Evolutionary conservation across 92 coral and sea anemone species (phyloP).

Genomic region (Phenganax subtilis): DNA sequence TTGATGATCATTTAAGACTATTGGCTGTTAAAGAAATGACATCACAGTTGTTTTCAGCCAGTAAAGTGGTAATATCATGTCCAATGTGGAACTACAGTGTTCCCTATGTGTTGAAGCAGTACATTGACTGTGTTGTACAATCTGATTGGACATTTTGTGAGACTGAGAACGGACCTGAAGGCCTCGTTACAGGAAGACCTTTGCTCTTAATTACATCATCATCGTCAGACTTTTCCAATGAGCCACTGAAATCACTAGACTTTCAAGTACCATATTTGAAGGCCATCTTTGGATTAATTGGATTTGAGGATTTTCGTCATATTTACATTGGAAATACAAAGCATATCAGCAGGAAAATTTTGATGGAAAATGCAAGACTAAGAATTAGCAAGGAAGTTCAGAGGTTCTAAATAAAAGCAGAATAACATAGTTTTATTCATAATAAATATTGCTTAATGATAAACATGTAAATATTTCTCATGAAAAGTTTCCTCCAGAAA

Average conservation of each 20-base stretch:
- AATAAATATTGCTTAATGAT: not conserved
- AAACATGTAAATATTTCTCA: not conserved
- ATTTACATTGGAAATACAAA: constrained; percentile 89
- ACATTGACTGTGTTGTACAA: constrained; percentile 95
- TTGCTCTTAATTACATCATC: constrained; percentile 85
- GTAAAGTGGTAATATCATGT: constrained; percentile 79
- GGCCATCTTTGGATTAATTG: constrained; percentile 87
- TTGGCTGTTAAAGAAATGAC: constrained; percentile 81
- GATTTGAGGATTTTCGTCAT: constrained; percentile 85
- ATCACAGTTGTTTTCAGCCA: constrained; percentile 69
- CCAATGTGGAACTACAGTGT: constrained; percentile 99
- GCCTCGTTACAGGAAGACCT: constrained; percentile 72
- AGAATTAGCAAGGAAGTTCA: constrained; percentile 55
- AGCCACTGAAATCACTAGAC: constrained; percentile 66
- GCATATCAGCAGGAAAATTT: constrained; percentile 47
- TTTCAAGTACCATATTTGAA: constrained; percentile 95
- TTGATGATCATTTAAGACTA: constrained; percentile 63
- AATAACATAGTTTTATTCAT: not conserved
- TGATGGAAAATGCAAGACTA: constrained; percentile 47
- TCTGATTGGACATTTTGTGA: constrained; percentile 91
- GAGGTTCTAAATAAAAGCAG: constrained; percentile 41
- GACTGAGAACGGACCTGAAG: constrained; percentile 69
- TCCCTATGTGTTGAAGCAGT: constrained; percentile 92
- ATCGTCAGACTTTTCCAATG: constrained; percentile 77
- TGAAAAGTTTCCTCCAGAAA: constrained; percentile 51